Base-by-base conservation (phyloP, 2,888 invertebrate genomes). In the Lepas anatifera region DNA sequence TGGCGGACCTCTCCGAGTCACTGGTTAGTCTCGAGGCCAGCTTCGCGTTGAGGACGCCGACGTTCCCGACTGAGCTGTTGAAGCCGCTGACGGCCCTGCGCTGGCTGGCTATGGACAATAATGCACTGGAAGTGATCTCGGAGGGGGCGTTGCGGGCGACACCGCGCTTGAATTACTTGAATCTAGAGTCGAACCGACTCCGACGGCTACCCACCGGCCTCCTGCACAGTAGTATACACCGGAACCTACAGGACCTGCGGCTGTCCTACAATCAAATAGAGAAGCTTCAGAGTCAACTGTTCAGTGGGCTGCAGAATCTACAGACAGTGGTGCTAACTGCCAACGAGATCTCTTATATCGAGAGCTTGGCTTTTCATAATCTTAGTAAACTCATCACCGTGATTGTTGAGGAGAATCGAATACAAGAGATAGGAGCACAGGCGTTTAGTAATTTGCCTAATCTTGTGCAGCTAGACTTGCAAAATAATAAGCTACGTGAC, bases 71-170 rank as follows among this genome's bases (percentile, higher is more conserved):
- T 74, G 87, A 89, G 74, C 86, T 89, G 22, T 85, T 93, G 58
- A 86, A 86, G 73, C 88, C 88, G 13, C 82, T 93, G 27, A 85
- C 85, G 52, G 87, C 87, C 76, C 83, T 94, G 13, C 86, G 88
- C 77, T 92, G 91, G 89, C 81, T 94, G 72, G 90, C 92, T 0
- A 82, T 93, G 76, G 93, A 94, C 79, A 92, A 92, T 80, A 94
- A 94, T 77, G 90, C 91, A 78, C 86, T 93, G 87, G 89, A 78
- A 83, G 84, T 71, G 3, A 73, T 73, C 29, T 64, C 72, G 16
- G 74, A 74, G 71, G 85, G 87, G n/a, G 87, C 89, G 10, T 84
- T 92, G 52, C 85, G 86, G 72, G 83, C 86, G 68, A 75, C 76
- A 68, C 83, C 84, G 11, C 86, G 86, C 77, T 78, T 91, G 37